Base-by-base conservation (phyloP, 2,113 vertebrate species). In the Panurus biarmicus region DNA sequence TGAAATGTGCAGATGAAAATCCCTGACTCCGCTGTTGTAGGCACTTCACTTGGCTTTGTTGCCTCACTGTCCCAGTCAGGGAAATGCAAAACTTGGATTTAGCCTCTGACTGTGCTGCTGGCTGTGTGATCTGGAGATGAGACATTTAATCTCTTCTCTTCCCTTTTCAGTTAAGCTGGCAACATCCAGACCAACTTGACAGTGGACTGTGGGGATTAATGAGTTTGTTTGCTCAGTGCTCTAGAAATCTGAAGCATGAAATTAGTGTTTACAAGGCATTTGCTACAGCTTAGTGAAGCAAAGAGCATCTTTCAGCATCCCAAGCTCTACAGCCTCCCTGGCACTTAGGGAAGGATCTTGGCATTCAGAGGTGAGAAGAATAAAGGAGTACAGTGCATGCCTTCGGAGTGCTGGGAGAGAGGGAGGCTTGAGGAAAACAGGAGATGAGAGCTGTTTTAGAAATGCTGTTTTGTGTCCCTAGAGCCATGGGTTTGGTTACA, bases 231-330 rank as follows among this genome's bases (percentile, higher is more conserved):
- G 48, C 58, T 78, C 42, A 42, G 65, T 67, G 53, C 65, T 93
- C 33, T 77, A 61, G 88, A 94, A 88, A 95, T 85, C 36, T 93
- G 50, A 95, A 88, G 94, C 87, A 84, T 10, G 10, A 85, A 91
- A 67, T 94, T 36, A 53, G 57, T 78, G 61, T 95, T 95, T 94
- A 74, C 65, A 75, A 84, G 93, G 85, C 57, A 57, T 80, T 86
- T 80, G 48, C 77, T 6, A 2, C 69, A 71, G 85, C 82, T 91
- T 78, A 94, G 65, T 31, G 72, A 94, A 61, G 87, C 51, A 94
- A 79, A 69, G 66, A 62, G 47, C 60, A 71, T 83, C 79, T 94
- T 89, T 79, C 47, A 73, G 42, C 0, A 0, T 91, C 58, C 38
- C 51, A 53, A 73, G 54, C 83, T 81, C 20, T 82, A 73, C 24